Evolutionary conservation across 2,113 vertebrate genomes (phyloP), one percentile per base, ranked within the genome.

Genomic region (Dipodomys stephensi): DNA sequence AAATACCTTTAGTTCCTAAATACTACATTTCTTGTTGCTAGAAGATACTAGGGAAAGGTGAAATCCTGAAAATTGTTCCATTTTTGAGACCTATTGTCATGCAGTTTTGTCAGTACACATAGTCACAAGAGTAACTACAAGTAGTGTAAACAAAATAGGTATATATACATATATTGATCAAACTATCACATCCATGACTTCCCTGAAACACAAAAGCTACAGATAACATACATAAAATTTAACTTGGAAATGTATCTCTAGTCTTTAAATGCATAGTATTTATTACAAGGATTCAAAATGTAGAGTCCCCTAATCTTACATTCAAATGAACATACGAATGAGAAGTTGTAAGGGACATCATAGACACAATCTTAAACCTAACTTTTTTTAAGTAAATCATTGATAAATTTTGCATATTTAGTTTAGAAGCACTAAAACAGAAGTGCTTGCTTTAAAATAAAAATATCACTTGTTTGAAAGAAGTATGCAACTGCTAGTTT

Each of bases 381-480:
- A 25, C 18, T 49, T n/a, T 89, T 44, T 77, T 25, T 8, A 80
- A 74, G 67, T 68, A 93, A 79, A 90, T 72, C 30, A 62, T 93
- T 83, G 44, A 81, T 6, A 72, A 84, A 85, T 20, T 76, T 88
- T 65, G 28, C 86, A 74, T 71, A 25, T 67, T 91, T 22, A 44
- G 81, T 78, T 73, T 0, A 39, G 49, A 72, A 44, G 10, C 39
- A 39, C 39, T 39, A 39, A 39, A 39, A 39, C 39, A 39, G 39
- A 39, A 72, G 18, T 28, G 46, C 74, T 49, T 32, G 30, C 32
- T 67, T 57, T 16, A 57, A 27, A 79, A 22, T 4, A 16, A 22
- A 79, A 22, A 3, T 44, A 65, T 19, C 22, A 79, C 22, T 27
- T 35, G 71, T 23, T 62, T 62, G 32, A 86, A 78, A 57, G 62